Conservation (phyloP, 2,888 invertebrate genomes). For the Bhutanitis thaidina region DNA sequence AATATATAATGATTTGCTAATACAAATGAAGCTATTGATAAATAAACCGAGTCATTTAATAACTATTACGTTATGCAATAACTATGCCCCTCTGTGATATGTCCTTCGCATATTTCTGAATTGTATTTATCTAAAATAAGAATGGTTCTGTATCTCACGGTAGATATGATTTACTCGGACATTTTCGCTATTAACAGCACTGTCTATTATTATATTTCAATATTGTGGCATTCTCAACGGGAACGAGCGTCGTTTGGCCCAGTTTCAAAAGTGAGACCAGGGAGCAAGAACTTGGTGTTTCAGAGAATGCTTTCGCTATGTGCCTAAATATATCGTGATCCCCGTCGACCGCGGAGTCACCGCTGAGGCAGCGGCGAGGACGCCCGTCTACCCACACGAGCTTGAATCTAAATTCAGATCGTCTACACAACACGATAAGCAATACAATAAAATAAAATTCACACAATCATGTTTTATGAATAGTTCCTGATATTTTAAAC, state of each 20-base stretch:
- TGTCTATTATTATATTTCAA: slow-evolving; percentile 76
- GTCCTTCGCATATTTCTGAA: slow-evolving; percentile 68
- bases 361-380: slow-evolving; percentile 28
- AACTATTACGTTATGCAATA: slow-evolving; percentile 21
- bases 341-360: slow-evolving; percentile 24
- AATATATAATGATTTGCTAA: too few species aligned
- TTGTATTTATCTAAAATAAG: slow-evolving; percentile 63
- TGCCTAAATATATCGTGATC: slow-evolving; percentile 62
- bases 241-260: slow-evolving; percentile 76
- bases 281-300: slow-evolving; percentile 72
- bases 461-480: too few species aligned
- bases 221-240: slow-evolving; percentile 75
- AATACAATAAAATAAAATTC: too few species aligned
- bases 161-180: slow-evolving; percentile 68
- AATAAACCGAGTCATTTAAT: too few species aligned
- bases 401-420: background rate
- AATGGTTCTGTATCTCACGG: slow-evolving; percentile 51
- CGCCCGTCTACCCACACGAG: slow-evolving; percentile 9
- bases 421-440: background rate
- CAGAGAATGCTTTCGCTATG: slow-evolving; percentile 71
- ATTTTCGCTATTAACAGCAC: slow-evolving; percentile 68
- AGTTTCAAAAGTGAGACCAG: slow-evolving; percentile 76
- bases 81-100: slow-evolving; percentile 23
- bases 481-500: too few species aligned
- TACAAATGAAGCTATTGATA: background rate